Conservation (phyloP, 2,888 invertebrate species). For the Xylota segnis region DNA sequence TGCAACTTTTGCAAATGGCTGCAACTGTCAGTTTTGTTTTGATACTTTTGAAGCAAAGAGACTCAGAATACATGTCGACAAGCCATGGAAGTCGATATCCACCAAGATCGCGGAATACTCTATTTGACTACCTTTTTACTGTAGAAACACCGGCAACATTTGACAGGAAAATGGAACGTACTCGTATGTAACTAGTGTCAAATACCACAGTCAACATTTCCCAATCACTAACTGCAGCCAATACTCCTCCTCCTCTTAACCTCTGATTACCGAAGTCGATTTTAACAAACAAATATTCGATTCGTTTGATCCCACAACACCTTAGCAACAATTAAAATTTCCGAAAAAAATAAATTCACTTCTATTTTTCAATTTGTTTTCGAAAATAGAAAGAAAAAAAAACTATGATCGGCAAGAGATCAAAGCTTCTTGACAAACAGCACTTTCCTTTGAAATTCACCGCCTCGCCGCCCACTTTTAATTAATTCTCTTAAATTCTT, state of each 20-base stretch:
- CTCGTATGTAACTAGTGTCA: too few relatives aligned
- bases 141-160: too few relatives aligned
- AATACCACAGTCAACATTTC: too few relatives aligned
- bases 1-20: too few relatives aligned
- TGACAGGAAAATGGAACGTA: too few relatives aligned
- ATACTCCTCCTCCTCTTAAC: neutral
- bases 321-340: slow-evolving; percentile 1
- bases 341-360: slow-evolving; percentile 7
- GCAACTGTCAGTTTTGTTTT: too few relatives aligned
- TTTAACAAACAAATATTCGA: neutral
- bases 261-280: neutral
- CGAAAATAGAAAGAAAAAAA: slow-evolving; percentile 30
- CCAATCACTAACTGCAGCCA: neutral
- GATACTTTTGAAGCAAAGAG: too few relatives aligned
- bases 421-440: slow-evolving; percentile 58
- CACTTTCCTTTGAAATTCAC: slow-evolving; percentile 67
- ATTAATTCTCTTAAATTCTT: slow-evolving; percentile 63
- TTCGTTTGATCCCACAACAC: neutral
- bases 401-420: slow-evolving; percentile 61
- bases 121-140: too few relatives aligned
- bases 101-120: too few relatives aligned
- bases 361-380: slow-evolving; percentile 25
- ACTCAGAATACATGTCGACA: too few relatives aligned
- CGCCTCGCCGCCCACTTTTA: slow-evolving; percentile 59
- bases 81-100: too few relatives aligned